Base-by-base conservation (phyloP, 1,140 invertebrate genomes). In the Battus philenor region DNA sequence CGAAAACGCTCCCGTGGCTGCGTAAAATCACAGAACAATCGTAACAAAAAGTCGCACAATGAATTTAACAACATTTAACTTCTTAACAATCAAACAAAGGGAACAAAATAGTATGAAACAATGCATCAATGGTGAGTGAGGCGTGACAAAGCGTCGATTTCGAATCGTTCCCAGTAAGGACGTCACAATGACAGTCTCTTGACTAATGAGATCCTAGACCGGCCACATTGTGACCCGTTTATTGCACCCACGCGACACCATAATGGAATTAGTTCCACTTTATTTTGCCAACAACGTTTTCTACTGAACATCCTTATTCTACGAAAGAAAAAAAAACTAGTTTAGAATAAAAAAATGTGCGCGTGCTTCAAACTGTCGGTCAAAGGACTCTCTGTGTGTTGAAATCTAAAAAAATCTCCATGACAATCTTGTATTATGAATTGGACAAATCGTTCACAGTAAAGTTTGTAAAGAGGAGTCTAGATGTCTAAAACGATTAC, bases 181-280 rank as follows among this genome's bases (percentile, higher is more conserved):
- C 50, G 54, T 32, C 49, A 78, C 71, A 79, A 82, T 72, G 63
- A 54, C 18, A 58, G 50, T 64, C 66, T 61, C 68, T 63, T 64
- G 62, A 47, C 65, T 79, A 78, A 77, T 68, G 74, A 81, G 62
- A 57, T 69, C 47, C 59, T 58, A 60, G 44, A 38, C 59, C 56
- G 50, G 74, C 62, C 63, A 67, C 72, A 68, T 74, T 84, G 77
- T 80, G 74, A 76, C 33, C 33, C 64, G 50, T 80, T 80, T 81
- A 81, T 77, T 71, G 68, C 64, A 67, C 67, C 80, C 80, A 84
- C 80, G 80, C 80, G 80, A 84, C 78, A 74, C 54, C 63, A 80
- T 67, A 79, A 68, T 70, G 52, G 49, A 65, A 84, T 84, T 84
- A 72, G 80, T 80, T 79, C 68, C 80, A 79, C 65, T 73, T 59